phyloP scores from a whole-genome alignment of 2,888 invertebrate species.

The Pammene fasciana region DNA sequence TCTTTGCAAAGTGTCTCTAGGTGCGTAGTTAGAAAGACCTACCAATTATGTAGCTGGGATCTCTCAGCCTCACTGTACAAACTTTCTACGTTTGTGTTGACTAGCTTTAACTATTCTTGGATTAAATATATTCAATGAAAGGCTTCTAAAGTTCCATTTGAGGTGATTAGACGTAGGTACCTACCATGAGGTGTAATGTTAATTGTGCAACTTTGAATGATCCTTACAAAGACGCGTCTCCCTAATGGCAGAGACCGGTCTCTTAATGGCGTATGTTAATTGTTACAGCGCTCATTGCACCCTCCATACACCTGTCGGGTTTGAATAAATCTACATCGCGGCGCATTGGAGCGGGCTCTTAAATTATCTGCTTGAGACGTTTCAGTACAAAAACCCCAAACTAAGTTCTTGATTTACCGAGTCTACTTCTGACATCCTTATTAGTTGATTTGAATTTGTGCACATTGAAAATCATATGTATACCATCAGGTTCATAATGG shows the following conservation, averaged over 20 bases:
- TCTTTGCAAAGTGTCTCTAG: no score
- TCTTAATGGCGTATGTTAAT: conserved; percentile 41
- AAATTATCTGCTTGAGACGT: conserved; percentile 33
- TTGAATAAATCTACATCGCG: conserved; percentile 37
- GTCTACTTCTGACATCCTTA: background rate
- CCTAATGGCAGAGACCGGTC: conserved; percentile 38
- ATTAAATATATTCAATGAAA: background rate
- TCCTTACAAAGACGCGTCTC: conserved; percentile 30
- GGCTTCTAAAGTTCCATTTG: conserved; percentile 6
- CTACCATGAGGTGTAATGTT: conserved; percentile 47
- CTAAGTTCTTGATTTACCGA: no score
- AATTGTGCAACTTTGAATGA: conserved; percentile 47
- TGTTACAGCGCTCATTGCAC: conserved; percentile 37
- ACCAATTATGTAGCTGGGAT: no score
- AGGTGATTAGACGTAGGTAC: conserved; percentile 18
- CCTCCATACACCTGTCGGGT: conserved; percentile 37
- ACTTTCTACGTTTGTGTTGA: background rate
- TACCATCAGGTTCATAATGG: no score
- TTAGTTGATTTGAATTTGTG: conserved; percentile 11
- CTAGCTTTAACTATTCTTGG: background rate
- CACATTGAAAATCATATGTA: conserved; percentile 1
- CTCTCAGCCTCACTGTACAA: background rate
- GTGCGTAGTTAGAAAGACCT: no score
- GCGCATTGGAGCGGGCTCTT: conserved; percentile 26
- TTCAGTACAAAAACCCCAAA: conserved; percentile 16